These are phyloP conservation scores for Carpatolechia fugitivella DNA, from an alignment of 2,888 invertebrate genomes.

Conservation along the genomic window DNA sequence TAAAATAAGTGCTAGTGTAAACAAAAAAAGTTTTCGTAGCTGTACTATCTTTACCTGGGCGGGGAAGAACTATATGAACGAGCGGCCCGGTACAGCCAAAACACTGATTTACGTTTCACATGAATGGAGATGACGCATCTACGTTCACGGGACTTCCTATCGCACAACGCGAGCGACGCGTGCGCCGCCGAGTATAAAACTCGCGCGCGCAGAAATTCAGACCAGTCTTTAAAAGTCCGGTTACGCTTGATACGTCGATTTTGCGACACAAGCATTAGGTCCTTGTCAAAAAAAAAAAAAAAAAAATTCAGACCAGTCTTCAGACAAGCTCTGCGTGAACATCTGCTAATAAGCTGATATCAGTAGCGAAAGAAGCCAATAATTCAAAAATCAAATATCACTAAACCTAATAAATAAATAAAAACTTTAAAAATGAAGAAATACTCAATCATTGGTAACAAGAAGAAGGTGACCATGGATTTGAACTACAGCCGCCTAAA, in stretches of 20 bases:
- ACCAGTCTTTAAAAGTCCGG: too few relatives aligned
- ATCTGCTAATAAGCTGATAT: background rate
- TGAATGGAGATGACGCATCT: slow-evolving; percentile 32
- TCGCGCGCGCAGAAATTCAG: slow-evolving; percentile 30
- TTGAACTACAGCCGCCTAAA: slow-evolving; percentile 57
- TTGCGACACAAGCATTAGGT: too few relatives aligned
- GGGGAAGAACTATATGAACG: background rate
- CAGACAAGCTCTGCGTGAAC: slow-evolving; percentile 10
- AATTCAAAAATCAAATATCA: background rate
- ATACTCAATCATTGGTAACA: slow-evolving; percentile 69
- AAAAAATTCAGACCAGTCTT: too few relatives aligned
- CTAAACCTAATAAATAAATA: slow-evolving; percentile 19
- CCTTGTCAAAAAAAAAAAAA: too few relatives aligned
- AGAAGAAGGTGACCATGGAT: slow-evolving; percentile 74
- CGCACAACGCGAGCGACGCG: slow-evolving; percentile 17
- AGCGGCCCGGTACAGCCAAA: background rate
- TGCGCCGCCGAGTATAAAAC: slow-evolving; percentile 32
- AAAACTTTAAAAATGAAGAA: slow-evolving; percentile 57
- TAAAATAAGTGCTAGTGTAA: background rate
- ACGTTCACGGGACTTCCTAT: slow-evolving; percentile 36
- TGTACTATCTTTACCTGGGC: background rate
- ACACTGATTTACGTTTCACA: background rate
- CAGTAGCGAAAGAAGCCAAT: background rate
- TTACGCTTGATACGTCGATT: too few relatives aligned
- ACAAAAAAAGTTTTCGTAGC: too few relatives aligned